phyloP scores from a whole-genome alignment of 2,888 invertebrate species.

The Andrena bucephala region DNA sequence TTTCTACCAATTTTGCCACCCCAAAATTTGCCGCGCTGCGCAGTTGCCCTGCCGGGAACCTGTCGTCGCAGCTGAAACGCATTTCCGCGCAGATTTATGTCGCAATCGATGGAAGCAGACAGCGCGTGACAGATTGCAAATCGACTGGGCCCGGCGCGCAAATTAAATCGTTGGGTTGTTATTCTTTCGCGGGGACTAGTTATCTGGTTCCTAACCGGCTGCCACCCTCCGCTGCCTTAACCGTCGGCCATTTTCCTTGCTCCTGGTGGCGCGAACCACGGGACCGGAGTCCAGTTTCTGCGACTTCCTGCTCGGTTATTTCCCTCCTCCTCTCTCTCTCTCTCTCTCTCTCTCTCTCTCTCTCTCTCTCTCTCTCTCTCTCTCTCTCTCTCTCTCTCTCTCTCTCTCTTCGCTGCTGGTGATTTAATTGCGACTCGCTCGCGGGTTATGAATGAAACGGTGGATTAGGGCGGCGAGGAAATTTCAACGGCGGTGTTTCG shows the following conservation, averaged over 20 bases:
- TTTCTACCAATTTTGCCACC: neutral
- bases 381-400: neutral
- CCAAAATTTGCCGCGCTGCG: neutral
- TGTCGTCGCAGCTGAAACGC: conserved; percentile 37
- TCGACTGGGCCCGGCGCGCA: conserved; percentile 23
- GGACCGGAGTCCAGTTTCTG: conserved; percentile 52
- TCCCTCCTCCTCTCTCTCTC: neutral
- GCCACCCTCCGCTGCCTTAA: conserved; percentile 15
- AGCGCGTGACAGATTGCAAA: conserved; percentile 52
- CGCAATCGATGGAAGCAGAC: conserved; percentile 52
- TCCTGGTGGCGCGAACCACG: conserved; percentile 30
- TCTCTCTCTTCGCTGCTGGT: neutral
- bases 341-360: too few species aligned
- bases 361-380: too few species aligned
- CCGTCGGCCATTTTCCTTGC: conserved; percentile 22
- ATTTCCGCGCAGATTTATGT: conserved; percentile 46
- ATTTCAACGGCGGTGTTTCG: conserved; percentile 16
- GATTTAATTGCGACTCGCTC: conserved; percentile 32
- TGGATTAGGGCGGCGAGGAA: conserved; percentile 37
- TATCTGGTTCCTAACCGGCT: neutral
- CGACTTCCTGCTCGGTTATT: conserved; percentile 49
- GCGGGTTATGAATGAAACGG: conserved; percentile 55
- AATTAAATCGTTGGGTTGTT: conserved; percentile 53
- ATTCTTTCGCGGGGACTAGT: conserved; percentile 34
- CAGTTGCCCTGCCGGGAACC: conserved; percentile 12